Conservation (phyloP, 1,140 invertebrate species). For the Macrobrachium nipponense region DNA sequence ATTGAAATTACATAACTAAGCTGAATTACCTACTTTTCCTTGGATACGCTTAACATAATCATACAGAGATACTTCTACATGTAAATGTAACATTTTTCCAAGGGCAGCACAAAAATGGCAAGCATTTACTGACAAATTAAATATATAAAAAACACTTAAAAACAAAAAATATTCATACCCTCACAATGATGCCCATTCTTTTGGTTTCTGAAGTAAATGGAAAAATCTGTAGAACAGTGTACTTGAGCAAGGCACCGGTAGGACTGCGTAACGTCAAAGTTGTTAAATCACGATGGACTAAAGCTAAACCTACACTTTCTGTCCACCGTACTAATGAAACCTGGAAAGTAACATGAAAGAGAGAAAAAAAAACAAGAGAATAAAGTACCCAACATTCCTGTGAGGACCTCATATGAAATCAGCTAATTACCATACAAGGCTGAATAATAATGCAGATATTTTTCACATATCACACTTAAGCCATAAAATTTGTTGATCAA, state of each 20-base stretch:
- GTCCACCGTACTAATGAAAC: conserved; percentile 87
- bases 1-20: too few species aligned
- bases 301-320: conserved; percentile 76
- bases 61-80: too few species aligned
- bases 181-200: conserved; percentile 98
- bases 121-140: background rate
- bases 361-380: background rate
- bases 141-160: background rate
- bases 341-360: conserved; percentile 2
- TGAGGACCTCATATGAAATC: background rate
- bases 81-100: background rate
- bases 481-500: too few species aligned
- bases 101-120: background rate
- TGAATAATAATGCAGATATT: background rate
- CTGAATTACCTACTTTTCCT: too few species aligned
- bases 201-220: conserved; percentile 99
- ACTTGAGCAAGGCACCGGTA: conserved; percentile 79
- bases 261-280: conserved; percentile 83
- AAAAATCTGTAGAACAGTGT: conserved; percentile 94
- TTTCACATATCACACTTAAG: too few species aligned
- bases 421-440: background rate
- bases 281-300: conserved; percentile 80
- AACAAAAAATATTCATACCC: conserved; percentile 71
- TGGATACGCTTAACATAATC: too few species aligned
- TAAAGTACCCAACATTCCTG: background rate